Percentiles rank a stretch among this genome's conserved stretches.
These are phyloP conservation scores for Oenanthe oenanthe DNA, from an alignment of 2,113 vertebrate genomes.

Conservation along the genomic window DNA sequence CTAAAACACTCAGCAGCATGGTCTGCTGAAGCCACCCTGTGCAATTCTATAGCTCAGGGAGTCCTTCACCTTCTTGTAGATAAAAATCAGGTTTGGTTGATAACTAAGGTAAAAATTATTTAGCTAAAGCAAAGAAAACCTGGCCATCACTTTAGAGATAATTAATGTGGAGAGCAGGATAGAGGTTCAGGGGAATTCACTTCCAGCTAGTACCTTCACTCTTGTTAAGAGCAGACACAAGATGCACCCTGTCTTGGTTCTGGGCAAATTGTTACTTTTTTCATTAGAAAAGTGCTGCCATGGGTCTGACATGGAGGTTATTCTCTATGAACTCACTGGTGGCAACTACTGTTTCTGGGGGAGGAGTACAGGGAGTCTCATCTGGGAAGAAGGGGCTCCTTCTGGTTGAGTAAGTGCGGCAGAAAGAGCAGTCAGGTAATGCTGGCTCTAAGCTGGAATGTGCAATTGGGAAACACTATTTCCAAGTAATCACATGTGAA, in stretches of 20 bases:
- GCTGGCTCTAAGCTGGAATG: background rate
- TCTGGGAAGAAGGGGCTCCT: background rate
- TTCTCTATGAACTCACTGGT: background rate
- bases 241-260: background rate
- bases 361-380: background rate
- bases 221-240: background rate
- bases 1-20: background rate
- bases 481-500: background rate
- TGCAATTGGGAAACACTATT: fast-evolving
- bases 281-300: background rate
- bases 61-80: background rate
- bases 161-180: background rate
- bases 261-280: background rate
- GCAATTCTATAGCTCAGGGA: background rate
- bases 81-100: background rate
- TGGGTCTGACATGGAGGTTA: background rate
- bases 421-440: background rate
- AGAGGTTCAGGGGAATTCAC: background rate
- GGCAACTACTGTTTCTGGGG: background rate
- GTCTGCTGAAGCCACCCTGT: background rate
- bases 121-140: background rate
- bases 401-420: background rate
- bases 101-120: background rate
- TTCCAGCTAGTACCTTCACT: background rate
- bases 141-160: background rate